Evolutionary conservation across 2,113 vertebrate genomes (phyloP).

Genomic region (Vidua chalybeata): DNA sequence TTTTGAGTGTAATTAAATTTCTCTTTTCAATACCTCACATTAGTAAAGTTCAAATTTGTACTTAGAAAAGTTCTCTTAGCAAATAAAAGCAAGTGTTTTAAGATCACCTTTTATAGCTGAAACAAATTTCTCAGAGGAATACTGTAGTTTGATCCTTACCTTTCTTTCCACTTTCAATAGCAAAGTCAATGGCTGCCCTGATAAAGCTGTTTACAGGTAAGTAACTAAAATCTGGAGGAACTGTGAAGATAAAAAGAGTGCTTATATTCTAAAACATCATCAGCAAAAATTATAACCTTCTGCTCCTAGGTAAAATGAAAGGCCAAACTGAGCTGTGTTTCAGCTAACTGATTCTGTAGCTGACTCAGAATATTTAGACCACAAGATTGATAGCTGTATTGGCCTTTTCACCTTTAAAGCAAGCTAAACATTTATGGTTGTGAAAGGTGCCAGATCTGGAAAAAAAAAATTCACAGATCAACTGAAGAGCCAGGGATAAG

Average conservation of each 20-base stretch:
- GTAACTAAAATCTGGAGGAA: constrained; percentile 92
- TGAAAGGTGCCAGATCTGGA: background rate
- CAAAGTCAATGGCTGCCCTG: constrained; percentile 80
- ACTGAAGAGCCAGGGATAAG: background rate
- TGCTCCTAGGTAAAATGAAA: constrained; percentile 7
- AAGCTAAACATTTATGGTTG: background rate
- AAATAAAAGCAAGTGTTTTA: background rate
- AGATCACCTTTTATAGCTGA: background rate
- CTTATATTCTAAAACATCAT: constrained; percentile 33
- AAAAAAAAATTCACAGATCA: background rate
- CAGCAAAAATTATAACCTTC: constrained; percentile 12
- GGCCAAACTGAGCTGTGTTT: background rate
- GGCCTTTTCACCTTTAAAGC: background rate
- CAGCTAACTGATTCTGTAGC: background rate
- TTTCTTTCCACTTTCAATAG: constrained; percentile 87
- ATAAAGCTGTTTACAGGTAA: constrained; percentile 91
- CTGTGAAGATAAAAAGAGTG: constrained; percentile 73
- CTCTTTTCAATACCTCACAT: background rate
- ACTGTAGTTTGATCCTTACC: constrained; percentile 72
- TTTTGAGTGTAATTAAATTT: background rate
- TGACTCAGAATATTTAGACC: constrained; percentile 28
- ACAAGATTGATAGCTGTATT: background rate
- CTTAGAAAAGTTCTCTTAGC: background rate
- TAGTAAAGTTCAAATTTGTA: background rate
- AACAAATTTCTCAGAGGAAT: background rate